Base-by-base conservation (phyloP, 2,113 vertebrate species). In the Cercocebus atys region DNA sequence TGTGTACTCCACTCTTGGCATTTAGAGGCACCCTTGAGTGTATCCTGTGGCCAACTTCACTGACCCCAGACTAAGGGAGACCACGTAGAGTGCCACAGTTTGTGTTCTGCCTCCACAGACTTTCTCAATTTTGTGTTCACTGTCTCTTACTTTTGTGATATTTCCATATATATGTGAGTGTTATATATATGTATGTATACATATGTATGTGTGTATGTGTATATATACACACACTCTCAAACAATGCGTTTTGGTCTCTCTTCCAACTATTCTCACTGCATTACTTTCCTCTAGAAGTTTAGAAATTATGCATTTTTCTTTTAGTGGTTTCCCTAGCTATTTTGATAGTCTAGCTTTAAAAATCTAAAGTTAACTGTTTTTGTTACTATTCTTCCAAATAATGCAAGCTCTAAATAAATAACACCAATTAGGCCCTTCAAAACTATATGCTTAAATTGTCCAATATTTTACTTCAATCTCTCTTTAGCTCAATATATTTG, bases 311-410 rank as follows among this genome's bases (percentile, higher is more conserved):
- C 72, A 23, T 75, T 45, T 30, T 85, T 95, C 32, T 88, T 96
- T 95, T 59, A 70, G 47, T 76, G 40, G 25, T 81, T 91, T 70
- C 17, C 25, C 35, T 70, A 87, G 59, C 50, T 89, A 92, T 94
- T 85, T 92, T 95, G 38, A 82, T 35, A 82, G 59, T 59, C 76
- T 81, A 90, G 45, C 22, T 80, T 88, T 82, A 18, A 88, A 97
- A 90, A 20, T 85, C 40, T 81, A 59, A 88, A 61, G 38, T 76
- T 55, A 47, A 79, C 50, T 75, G 64, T 22, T 47, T 91, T 64
- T 80, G 68, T 86, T 94, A 59, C 4, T 55, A 20, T 40, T 95
- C 78, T 52, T 86, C 13, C 76, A 73, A 89, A 47, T 83, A 38
- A 59, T 66, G n/a, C 18, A 83, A 47, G 6, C 57, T 80, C 27